phyloP scores from a whole-genome alignment of 2,113 vertebrate genomes.

The Pantherophis guttatus region DNA sequence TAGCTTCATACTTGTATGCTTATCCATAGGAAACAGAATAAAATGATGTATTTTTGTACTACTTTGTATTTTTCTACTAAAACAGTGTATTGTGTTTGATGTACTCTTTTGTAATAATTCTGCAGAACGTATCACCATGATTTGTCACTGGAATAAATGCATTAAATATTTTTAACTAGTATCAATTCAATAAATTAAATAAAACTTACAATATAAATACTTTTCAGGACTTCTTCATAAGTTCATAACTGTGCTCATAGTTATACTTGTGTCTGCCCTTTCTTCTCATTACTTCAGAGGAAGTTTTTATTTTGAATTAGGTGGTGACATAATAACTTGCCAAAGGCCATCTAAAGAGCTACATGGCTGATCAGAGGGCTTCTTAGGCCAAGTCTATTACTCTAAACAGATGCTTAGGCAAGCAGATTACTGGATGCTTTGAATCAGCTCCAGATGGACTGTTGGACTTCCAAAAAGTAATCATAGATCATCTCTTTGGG shows the following conservation, averaged over 20 bases:
- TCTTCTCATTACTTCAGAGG: neutral
- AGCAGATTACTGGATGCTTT: neutral
- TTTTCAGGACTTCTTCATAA: neutral
- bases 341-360: neutral
- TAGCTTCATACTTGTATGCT: neutral
- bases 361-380: neutral
- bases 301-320: neutral
- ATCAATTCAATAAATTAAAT: neutral
- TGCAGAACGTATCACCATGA: neutral
- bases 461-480: neutral
- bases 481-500: neutral
- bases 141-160: neutral
- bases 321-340: neutral
- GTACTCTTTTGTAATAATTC: neutral
- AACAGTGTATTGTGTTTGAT: neutral
- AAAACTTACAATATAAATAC: neutral
- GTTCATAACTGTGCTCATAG: neutral
- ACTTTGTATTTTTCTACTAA: neutral
- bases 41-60: neutral
- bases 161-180: neutral
- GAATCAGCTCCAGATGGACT: neutral
- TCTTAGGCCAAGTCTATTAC: neutral
- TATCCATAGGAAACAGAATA: neutral
- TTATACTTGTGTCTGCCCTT: neutral
- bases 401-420: neutral